Conservation (phyloP, 2,113 vertebrate species). For the Donacobius atricapilla region DNA sequence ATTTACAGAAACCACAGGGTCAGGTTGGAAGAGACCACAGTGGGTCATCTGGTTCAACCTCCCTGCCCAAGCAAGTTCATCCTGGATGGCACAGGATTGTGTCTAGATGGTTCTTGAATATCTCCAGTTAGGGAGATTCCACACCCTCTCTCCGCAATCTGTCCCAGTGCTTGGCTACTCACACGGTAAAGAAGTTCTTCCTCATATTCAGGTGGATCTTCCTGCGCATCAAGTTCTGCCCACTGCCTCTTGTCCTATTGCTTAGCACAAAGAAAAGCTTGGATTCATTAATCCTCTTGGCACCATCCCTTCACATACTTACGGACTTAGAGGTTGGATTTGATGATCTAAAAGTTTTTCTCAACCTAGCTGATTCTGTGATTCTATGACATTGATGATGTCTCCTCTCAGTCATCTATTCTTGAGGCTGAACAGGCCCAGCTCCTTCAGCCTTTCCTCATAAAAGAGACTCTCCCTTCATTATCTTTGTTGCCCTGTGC, state of each 20-base stretch:
- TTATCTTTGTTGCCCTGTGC: not conserved
- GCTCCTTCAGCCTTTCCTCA: not conserved
- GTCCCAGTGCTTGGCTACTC: not conserved
- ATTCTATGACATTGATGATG: not conserved
- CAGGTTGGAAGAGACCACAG: not conserved
- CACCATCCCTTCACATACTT: not conserved
- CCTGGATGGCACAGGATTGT: too few species aligned
- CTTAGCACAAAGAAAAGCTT: not conserved
- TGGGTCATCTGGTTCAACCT: not conserved
- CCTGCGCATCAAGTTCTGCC: not conserved
- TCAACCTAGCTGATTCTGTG: not conserved
- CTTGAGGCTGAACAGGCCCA: fast-evolving
- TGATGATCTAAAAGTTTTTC: not conserved
- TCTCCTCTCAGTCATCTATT: not conserved
- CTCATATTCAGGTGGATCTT: not conserved
- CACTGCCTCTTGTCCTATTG: not conserved
- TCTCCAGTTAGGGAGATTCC: not conserved
- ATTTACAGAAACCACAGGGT: not conserved
- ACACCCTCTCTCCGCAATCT: not conserved
- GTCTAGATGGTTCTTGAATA: not conserved
- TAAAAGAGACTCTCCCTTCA: not conserved
- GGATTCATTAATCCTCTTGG: not conserved
- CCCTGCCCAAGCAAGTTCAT: not conserved
- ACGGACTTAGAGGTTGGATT: not conserved
- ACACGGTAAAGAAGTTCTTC: not conserved